Percentiles rank a stretch among this genome's conserved stretches.
These are phyloP conservation scores for Elmis aenea DNA, from an alignment of 2,888 invertebrate species.

Conservation along the genomic window DNA sequence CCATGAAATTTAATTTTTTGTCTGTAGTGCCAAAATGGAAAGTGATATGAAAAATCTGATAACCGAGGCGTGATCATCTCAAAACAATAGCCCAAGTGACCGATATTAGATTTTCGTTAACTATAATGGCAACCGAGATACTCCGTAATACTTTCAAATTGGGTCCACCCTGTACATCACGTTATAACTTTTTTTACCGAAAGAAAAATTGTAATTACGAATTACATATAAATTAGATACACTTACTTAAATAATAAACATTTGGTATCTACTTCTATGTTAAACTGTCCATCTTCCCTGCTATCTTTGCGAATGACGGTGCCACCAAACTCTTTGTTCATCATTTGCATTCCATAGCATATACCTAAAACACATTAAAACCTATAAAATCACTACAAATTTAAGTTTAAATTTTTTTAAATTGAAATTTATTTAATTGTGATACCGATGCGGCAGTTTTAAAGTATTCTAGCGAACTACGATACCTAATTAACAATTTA, in stretches of 20 bases:
- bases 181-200: no score
- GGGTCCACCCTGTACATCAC: no score
- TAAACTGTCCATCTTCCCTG: slow-evolving; percentile 92
- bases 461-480: not conserved
- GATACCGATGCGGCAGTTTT: not conserved
- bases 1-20: no score
- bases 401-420: no score
- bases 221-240: slow-evolving; percentile 1
- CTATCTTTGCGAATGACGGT: slow-evolving; percentile 80
- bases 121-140: no score
- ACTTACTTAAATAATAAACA: slow-evolving; percentile 90
- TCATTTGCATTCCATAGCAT: slow-evolving; percentile 99
- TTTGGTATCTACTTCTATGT: slow-evolving; percentile 80
- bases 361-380: slow-evolving; percentile 85
- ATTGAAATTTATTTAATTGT: not conserved
- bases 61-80: no score
- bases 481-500: no score
- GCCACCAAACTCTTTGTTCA: slow-evolving; percentile 97
- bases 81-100: no score
- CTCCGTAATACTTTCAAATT: no score
- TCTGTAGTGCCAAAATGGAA: no score
- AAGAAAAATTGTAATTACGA: not conserved
- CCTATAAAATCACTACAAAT: slow-evolving; percentile 6
- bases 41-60: no score
- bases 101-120: no score